Evolutionary conservation across 2,797 vertebrate species (phyloP), one percentile per base, ranked within the genome.

Genomic region (Iguana delicatissima): DNA sequence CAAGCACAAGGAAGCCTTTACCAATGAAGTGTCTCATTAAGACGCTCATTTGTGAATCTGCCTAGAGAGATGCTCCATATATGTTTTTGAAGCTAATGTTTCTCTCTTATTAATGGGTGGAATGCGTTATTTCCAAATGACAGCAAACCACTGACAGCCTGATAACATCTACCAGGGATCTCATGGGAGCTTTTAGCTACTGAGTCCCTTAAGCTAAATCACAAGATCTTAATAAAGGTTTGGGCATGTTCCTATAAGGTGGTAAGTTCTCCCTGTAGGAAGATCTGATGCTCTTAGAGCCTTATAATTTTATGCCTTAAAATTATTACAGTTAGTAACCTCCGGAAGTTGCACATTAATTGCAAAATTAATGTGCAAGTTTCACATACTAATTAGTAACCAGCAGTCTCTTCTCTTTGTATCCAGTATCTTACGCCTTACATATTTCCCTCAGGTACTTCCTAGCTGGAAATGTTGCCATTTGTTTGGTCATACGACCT

Each of bases 401-500:
- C 64, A 50, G 55, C 1, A 0, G 10, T 52, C 26, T 38, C 79
- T 26, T 83, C 84, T 82, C 90, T 93, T 87, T 74, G 50, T 10
- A 84, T 84, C 55, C 50, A 32, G 62, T 57, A 82, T 62, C 35
- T 46, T 77, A 42, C n/a, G n/a, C 20, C 32, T 90, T 74, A 84
- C 62, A 84, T 93, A 95, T 89, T 86, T 94, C 73, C 86, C 89
- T 69, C 90, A 67, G 20, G 8, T 86, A 16, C 67, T 72, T 67
- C 67, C 85, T 72, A 92, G 86, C 74, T 94, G 90, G 74, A 93
- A 85, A 94, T 87, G 24, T 95, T 93, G 89, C 91, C 91, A 95
- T 94, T 96, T 96, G 94, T 95, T 91, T 95, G 93, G 93, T 93
- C 95, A 93, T 90, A 92, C 95, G 94, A 92, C 91, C 92, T 80